A percentile compares a stretch with the other conserved stretches of the same genome.
phyloP scores from a whole-genome alignment of 2,797 vertebrate genomes.

The Semotilus atromaculatus region DNA sequence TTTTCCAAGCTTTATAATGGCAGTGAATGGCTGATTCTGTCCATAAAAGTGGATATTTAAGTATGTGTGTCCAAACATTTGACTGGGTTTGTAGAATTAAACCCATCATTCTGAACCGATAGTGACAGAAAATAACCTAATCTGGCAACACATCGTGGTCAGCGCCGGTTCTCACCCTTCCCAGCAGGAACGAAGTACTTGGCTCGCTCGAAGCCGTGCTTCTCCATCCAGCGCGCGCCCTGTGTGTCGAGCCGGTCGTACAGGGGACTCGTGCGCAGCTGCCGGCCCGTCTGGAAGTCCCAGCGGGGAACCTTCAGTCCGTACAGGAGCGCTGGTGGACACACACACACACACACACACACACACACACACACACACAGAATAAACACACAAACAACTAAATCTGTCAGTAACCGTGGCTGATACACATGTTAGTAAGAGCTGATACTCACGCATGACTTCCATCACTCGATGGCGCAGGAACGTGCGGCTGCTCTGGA shows the following conservation, averaged over 20 bases:
- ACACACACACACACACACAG: neutral
- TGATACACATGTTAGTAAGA: neutral
- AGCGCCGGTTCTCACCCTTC: slow-evolving; percentile 80
- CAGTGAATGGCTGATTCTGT: too few relatives aligned
- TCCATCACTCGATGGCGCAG: slow-evolving; percentile 98
- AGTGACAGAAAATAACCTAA: neutral
- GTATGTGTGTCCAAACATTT: neutral
- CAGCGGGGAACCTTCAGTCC: slow-evolving; percentile 97
- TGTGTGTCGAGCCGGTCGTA: slow-evolving; percentile 96
- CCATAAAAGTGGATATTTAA: neutral
- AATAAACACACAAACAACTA: too few relatives aligned
- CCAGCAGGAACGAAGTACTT: slow-evolving; percentile 96
- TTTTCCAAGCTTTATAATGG: too few relatives aligned
- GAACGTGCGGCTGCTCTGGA: slow-evolving; percentile 98
- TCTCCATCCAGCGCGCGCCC: slow-evolving; percentile 98
- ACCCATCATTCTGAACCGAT: neutral
- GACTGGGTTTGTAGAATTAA: neutral
- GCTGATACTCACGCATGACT: slow-evolving; percentile 93
- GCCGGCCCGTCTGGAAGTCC: slow-evolving; percentile 98
- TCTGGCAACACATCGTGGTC: neutral
- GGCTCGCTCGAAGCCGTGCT: slow-evolving; percentile 96
- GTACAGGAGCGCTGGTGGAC: slow-evolving; percentile 86
- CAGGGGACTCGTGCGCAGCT: slow-evolving; percentile 93
- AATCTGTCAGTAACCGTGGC: too few relatives aligned
- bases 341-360: neutral